These are phyloP conservation scores for Muraenolepis orangiensis DNA, from an alignment of 2,797 vertebrate genomes.

Conservation along the genomic window DNA sequence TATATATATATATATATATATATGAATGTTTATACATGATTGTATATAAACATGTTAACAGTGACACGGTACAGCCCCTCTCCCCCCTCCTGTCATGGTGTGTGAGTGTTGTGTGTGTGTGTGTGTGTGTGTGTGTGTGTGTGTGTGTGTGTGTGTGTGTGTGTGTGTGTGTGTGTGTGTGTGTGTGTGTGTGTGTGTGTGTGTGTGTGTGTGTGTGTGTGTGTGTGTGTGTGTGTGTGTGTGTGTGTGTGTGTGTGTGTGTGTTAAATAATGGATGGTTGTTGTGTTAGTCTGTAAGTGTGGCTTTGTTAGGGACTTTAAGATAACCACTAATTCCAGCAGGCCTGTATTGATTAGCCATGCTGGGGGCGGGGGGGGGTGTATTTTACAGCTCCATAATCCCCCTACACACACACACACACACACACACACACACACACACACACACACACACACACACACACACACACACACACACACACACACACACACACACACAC, in stretches of 20 bases:
- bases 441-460: constrained; percentile 12
- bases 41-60: background rate
- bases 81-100: background rate
- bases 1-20: background rate
- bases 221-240: background rate
- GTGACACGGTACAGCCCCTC: background rate
- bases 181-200: constrained; percentile 15
- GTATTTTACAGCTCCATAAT: constrained; percentile 65
- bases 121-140: background rate
- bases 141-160: background rate
- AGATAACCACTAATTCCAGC: constrained; percentile 77
- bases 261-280: constrained; percentile 72
- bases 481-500: too few species aligned
- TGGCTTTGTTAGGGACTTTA: constrained; percentile 70
- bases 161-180: constrained; percentile 21
- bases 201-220: background rate
- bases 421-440: background rate
- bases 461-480: background rate
- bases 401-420: constrained; percentile 16
- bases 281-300: constrained; percentile 69
- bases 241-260: constrained; percentile 12
- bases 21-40: too few species aligned
- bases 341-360: constrained; percentile 67
- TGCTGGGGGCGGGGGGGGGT: constrained; percentile 37
- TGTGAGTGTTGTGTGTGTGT: background rate